phyloP scores from a whole-genome alignment of 2,888 invertebrate species.

The Sarcophaga variegata region DNA sequence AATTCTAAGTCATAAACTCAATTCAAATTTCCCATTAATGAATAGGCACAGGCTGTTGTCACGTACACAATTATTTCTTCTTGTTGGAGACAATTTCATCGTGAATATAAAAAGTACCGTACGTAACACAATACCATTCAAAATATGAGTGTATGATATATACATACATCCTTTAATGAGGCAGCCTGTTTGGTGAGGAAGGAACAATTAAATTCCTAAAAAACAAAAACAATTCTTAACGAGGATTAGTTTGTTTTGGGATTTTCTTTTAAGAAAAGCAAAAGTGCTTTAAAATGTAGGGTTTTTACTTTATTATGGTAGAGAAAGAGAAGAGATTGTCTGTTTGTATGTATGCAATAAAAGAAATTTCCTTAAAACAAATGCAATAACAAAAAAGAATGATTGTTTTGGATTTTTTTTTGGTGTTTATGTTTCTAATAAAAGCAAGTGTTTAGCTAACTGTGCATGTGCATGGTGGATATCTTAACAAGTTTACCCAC shows the following conservation, averaged over 20 bases:
- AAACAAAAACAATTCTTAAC: not conserved
- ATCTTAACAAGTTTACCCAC: too few relatives aligned
- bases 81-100: not conserved
- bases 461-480: too few relatives aligned
- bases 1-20: constrained; percentile 21
- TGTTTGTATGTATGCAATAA: not conserved
- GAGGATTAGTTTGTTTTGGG: too few relatives aligned
- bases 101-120: constrained; percentile 1
- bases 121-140: not conserved
- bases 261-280: too few relatives aligned
- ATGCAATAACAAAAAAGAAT: too few relatives aligned
- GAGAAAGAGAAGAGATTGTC: too few relatives aligned
- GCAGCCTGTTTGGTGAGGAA: not conserved
- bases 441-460: too few relatives aligned
- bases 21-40: constrained; percentile 30
- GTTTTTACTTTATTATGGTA: too few relatives aligned
- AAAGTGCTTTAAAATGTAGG: too few relatives aligned
- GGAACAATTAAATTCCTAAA: constrained; percentile 34
- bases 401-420: too few relatives aligned
- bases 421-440: too few relatives aligned
- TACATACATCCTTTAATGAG: not conserved
- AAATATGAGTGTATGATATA: not conserved
- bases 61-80: constrained; percentile 49
- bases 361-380: not conserved
- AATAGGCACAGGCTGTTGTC: constrained; percentile 25